Evolutionary conservation across 1,140 invertebrate species (phyloP).

Genomic region (Pseudobourletiella spinata): DNA sequence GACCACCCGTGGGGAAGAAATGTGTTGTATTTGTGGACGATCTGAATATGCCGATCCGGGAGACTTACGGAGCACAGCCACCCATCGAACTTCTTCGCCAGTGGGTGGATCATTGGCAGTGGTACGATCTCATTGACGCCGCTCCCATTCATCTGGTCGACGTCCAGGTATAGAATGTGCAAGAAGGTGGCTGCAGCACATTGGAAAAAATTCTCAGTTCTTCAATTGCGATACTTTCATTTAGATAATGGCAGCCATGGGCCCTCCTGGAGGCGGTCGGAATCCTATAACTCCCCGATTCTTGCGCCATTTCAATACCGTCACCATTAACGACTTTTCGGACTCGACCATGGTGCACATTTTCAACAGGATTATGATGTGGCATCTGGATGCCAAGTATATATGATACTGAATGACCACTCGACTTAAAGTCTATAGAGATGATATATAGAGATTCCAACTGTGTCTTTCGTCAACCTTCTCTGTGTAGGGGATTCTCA

Average conservation of each 20-base stretch:
- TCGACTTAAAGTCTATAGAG: too few species aligned
- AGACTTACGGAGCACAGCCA: constrained; percentile 65
- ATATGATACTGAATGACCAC: too few species aligned
- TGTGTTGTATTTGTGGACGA: constrained; percentile 90
- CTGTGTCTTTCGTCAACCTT: too few species aligned
- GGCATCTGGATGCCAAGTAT: constrained; percentile 83
- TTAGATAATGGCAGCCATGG: constrained; percentile 77
- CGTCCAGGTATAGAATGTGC: constrained; percentile 72
- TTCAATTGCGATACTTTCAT: too few species aligned
- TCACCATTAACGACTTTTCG: constrained; percentile 83
- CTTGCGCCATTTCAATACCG: constrained; percentile 77
- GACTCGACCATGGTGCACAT: constrained; percentile 76
- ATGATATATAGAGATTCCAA: too few species aligned
- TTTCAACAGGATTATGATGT: constrained; percentile 82
- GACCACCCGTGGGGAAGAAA: constrained; percentile 79
- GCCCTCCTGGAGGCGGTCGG: constrained; percentile 69
- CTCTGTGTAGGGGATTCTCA: constrained; percentile 84
- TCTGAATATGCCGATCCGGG: constrained; percentile 73
- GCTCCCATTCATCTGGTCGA: constrained; percentile 76
- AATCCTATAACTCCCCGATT: constrained; percentile 79
- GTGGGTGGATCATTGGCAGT: constrained; percentile 79
- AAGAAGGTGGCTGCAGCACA: too few species aligned
- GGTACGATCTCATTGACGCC: constrained; percentile 87
- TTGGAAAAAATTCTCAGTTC: too few species aligned
- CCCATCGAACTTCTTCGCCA: constrained; percentile 84